Conservation (phyloP, 92 coral and sea anemone species). For the Nematostella vectensis region DNA sequence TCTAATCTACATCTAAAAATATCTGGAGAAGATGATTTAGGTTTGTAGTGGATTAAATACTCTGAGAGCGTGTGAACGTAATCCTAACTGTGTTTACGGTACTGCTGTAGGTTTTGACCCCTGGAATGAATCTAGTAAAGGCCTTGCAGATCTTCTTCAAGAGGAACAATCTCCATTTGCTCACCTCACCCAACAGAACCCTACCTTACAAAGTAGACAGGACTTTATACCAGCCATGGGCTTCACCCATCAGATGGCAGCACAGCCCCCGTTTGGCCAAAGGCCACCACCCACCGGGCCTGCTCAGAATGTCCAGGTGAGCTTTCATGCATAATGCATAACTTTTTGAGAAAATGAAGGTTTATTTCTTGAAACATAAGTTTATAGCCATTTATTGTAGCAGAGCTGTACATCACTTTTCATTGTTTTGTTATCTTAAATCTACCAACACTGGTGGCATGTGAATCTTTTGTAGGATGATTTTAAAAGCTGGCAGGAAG, state of each 20-base stretch:
- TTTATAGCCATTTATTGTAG: too few relatives aligned
- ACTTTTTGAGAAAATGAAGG: too few relatives aligned
- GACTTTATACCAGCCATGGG: conserved; percentile 23
- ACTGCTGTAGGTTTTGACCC: conserved; percentile 99
- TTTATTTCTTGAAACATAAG: too few relatives aligned
- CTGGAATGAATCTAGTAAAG: conserved; percentile 92
- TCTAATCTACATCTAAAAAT: conserved; percentile 81
- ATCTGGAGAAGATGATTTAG: conserved; percentile 83
- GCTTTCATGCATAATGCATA: too few relatives aligned
- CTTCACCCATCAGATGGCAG: conserved; percentile 32
- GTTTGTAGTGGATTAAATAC: conserved; percentile 18
- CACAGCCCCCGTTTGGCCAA: neutral
- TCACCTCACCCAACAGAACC: conserved; percentile 9
- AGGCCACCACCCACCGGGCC: neutral
- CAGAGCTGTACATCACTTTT: too few relatives aligned
- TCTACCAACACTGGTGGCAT: too few relatives aligned
- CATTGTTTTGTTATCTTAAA: too few relatives aligned
- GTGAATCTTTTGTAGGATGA: conserved; percentile 38
- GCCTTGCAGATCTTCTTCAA: conserved; percentile 78
- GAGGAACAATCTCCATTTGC: conserved; percentile 51
- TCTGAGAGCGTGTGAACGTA: neutral
- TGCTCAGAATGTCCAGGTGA: too few relatives aligned
- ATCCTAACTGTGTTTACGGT: neutral
- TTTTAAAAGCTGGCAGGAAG: conserved; percentile 88
- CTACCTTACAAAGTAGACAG: conserved; percentile 6